A percentile compares a stretch with the other conserved stretches of the same genome.
Evolutionary conservation across 2,113 vertebrate species (phyloP).

Genomic region (Cricetomys ansorgei): DNA sequence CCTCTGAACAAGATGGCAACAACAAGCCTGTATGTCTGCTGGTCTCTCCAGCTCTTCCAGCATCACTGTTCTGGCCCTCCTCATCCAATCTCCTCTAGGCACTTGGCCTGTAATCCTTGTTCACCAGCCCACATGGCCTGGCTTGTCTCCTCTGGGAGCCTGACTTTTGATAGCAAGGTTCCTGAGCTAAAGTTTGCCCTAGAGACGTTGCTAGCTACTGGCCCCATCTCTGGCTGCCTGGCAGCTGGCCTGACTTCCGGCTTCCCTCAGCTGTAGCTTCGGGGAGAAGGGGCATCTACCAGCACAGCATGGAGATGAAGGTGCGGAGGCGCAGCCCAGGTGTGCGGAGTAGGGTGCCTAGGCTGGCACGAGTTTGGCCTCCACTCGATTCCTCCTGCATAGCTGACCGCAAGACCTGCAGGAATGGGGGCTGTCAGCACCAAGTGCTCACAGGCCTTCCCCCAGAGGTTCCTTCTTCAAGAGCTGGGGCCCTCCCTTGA

Average conservation of each 20-base stretch:
- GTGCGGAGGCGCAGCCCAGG: constrained; percentile 87
- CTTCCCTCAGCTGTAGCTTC: neutral
- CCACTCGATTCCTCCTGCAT: constrained; percentile 87
- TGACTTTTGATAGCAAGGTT: neutral
- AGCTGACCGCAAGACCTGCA: constrained; percentile 86
- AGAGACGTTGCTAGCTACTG: neutral
- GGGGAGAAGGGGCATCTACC: constrained; percentile 81
- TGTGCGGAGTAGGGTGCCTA: constrained; percentile 83
- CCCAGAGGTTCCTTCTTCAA: neutral
- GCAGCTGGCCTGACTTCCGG: neutral
- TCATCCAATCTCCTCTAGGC: neutral
- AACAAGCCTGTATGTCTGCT: neutral
- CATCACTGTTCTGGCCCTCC: rapidly evolving
- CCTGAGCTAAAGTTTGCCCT: neutral
- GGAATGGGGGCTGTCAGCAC: neutral
- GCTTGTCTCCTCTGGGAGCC: neutral
- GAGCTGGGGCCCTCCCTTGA: neutral
- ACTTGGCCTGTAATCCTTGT: neutral
- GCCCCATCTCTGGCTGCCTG: neutral
- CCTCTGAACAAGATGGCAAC: neutral
- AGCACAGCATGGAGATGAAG: constrained; percentile 85
- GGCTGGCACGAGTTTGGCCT: constrained; percentile 43
- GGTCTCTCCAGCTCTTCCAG: neutral
- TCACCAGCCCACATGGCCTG: neutral
- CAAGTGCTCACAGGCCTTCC: neutral